These are phyloP conservation scores for Atta cephalotes DNA, from an alignment of 1,140 invertebrate genomes.

Conservation along the genomic window DNA sequence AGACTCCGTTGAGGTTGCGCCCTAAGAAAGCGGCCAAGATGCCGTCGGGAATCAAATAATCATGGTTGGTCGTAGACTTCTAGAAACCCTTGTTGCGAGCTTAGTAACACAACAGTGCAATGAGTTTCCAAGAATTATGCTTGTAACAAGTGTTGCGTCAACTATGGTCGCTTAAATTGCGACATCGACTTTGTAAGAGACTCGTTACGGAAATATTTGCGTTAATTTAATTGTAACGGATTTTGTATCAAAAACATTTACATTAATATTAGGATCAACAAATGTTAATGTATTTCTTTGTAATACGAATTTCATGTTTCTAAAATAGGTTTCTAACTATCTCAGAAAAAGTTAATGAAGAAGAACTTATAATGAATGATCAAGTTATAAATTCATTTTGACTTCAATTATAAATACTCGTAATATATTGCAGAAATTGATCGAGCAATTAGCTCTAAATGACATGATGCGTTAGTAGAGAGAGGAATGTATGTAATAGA, in stretches of 20 bases:
- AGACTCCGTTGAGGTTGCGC: conserved; percentile 32
- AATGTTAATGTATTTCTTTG: neutral
- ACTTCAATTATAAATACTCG: neutral
- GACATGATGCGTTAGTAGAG: conserved; percentile 41
- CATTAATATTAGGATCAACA: neutral
- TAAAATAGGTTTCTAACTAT: conserved; percentile 3
- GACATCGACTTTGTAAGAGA: conserved; percentile 11
- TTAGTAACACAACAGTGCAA: conserved; percentile 19
- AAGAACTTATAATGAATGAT: neutral
- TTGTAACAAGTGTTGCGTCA: neutral
- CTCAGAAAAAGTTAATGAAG: neutral
- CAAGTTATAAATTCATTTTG: neutral
- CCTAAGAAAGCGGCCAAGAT: conserved; percentile 20
- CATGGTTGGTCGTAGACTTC: conserved; percentile 1
- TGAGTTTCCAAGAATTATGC: conserved; percentile 25
- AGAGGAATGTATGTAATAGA: conserved; percentile 8
- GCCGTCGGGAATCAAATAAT: conserved; percentile 32
- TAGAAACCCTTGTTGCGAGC: conserved; percentile 40
- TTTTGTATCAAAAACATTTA: neutral
- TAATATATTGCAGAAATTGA: conserved; percentile 18
- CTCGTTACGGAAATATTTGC: neutral
- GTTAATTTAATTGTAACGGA: neutral
- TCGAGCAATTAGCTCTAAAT: conserved; percentile 73
- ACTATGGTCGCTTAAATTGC: conserved; percentile 27
- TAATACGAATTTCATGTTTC: neutral